phyloP scores from a whole-genome alignment of 1,140 invertebrate genomes.

The Grapholita molesta region DNA sequence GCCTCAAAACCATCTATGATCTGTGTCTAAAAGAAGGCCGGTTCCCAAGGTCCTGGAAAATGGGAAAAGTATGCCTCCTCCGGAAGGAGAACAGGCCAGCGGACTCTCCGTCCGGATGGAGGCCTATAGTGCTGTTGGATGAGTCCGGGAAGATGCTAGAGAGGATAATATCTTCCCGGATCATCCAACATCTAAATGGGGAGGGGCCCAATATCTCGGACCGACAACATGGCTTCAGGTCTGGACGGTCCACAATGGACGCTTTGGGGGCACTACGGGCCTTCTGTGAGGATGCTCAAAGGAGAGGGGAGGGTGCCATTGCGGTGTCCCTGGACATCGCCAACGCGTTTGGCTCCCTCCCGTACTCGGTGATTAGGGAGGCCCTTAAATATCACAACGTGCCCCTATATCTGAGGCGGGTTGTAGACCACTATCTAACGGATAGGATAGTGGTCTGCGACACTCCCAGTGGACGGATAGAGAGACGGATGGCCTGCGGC shows the following conservation, averaged over 20 bases:
- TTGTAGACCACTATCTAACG: no score
- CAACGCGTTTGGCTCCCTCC: not conserved
- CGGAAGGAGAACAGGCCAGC: constrained; percentile 8
- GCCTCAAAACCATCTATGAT: not conserved
- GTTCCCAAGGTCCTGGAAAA: not conserved
- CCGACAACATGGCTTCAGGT: not conserved
- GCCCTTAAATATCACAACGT: no score
- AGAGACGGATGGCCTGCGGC: not conserved
- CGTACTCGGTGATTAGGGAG: no score
- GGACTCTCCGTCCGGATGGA: constrained; percentile 29
- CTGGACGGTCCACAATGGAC: not conserved
- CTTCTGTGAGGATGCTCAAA: not conserved
- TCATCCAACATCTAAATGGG: no score
- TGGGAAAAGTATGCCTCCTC: not conserved
- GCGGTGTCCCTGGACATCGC: not conserved
- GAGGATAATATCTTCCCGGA: no score
- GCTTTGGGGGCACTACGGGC: not conserved
- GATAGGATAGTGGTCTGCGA: no score
- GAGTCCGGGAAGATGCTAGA: no score
- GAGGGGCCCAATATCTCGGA: no score
- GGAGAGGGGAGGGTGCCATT: not conserved
- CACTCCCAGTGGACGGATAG: not conserved
- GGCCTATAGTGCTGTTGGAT: constrained; percentile 45
- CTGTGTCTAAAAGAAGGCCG: not conserved
- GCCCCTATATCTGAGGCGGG: no score